Percentiles rank a stretch among this genome's conserved stretches.
Conservation (phyloP, 2,797 vertebrate genomes). For the Galagoides demidoff region DNA sequence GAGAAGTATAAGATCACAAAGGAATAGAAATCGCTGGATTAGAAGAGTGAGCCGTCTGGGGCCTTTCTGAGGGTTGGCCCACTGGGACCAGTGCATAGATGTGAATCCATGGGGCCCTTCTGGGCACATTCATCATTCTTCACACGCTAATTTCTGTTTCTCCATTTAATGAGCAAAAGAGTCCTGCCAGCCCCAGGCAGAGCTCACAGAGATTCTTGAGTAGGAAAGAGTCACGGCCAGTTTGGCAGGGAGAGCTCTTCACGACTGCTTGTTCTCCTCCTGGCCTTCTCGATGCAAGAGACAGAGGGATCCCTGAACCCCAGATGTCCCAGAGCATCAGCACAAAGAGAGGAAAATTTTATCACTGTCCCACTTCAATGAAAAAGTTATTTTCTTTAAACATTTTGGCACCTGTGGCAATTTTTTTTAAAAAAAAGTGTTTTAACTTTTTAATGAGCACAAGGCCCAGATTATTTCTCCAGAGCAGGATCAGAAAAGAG, state of each 20-base stretch:
- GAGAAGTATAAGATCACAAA: background rate
- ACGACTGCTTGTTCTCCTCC: background rate
- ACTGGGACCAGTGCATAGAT: background rate
- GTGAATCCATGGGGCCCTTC: background rate
- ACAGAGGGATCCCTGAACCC: background rate
- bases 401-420: background rate
- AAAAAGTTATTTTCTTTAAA: background rate
- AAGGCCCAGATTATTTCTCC: background rate
- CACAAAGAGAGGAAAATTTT: background rate
- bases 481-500: background rate
- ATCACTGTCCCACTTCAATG: background rate
- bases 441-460: background rate
- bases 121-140: background rate
- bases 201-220: background rate
- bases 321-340: background rate
- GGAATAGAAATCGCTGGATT: background rate
- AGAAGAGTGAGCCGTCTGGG: background rate
- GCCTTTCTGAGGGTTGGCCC: background rate
- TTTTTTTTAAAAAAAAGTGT: background rate
- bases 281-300: background rate
- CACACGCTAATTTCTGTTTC: background rate
- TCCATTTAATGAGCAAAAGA: background rate
- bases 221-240: background rate
- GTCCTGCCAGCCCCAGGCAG: background rate
- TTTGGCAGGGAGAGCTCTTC: background rate